These are phyloP conservation scores for Microchirus variegatus DNA, from an alignment of 2,797 vertebrate genomes.

Conservation along the genomic window DNA sequence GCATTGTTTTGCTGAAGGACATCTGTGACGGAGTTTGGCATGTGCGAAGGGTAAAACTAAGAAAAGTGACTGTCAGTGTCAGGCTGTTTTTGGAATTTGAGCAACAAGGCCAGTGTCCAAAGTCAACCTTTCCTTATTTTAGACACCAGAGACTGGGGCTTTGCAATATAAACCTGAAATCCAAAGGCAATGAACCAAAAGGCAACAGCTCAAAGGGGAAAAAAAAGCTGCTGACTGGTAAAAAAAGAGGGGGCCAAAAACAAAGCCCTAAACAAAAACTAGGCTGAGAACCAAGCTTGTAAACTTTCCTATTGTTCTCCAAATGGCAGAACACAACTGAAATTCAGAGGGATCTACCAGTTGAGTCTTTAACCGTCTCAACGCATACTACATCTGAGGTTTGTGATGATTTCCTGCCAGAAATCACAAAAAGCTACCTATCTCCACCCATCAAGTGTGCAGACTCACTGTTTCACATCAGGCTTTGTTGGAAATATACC, in stretches of 20 bases:
- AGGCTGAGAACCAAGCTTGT: constrained; percentile 26
- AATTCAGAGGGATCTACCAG: constrained; percentile 21
- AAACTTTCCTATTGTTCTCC: constrained; percentile 40
- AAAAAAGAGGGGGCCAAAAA: constrained; percentile 25
- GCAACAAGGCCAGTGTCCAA: constrained; percentile 25
- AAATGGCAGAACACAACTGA: constrained; percentile 23
- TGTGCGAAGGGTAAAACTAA: constrained; percentile 5
- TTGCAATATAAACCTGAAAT: constrained; percentile 40
- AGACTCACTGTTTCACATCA: constrained; percentile 21
- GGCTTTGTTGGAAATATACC: constrained; percentile 6
- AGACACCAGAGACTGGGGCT: constrained; percentile 27
- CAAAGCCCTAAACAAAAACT: constrained; percentile 28
- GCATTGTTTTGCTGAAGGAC: constrained; percentile 8
- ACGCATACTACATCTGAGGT: background rate
- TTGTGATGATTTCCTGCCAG: constrained; percentile 13
- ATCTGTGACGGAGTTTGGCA: constrained; percentile 13
- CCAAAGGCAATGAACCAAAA: constrained; percentile 60
- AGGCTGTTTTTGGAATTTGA: constrained; percentile 25
- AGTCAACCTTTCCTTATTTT: constrained; percentile 6
- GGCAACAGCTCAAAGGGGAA: constrained; percentile 43
- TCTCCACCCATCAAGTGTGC: constrained; percentile 10
- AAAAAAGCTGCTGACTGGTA: constrained; percentile 7
- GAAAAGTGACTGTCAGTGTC: constrained; percentile 9
- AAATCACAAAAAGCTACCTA: background rate
- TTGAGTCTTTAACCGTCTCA: constrained; percentile 18